These are phyloP conservation scores for Brassicogethes aeneus DNA, from an alignment of 2,888 invertebrate species.

Conservation along the genomic window DNA sequence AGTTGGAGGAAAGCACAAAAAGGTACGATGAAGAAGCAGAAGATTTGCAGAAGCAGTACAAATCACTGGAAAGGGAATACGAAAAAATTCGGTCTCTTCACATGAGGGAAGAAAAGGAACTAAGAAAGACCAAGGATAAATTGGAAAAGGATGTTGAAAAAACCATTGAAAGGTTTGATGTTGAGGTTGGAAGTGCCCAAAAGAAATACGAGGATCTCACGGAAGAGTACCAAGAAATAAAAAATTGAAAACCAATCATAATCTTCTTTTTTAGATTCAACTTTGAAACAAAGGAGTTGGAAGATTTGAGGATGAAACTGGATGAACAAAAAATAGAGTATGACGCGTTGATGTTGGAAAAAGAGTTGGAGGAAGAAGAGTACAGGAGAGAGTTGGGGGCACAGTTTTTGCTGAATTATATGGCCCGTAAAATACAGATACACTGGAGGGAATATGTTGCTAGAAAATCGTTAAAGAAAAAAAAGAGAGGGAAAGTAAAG, in stretches of 20 bases:
- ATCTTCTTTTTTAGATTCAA: too few species aligned
- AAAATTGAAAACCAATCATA: too few species aligned
- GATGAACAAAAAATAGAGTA: background rate
- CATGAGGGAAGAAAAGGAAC: constrained; percentile 44
- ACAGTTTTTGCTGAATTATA: background rate
- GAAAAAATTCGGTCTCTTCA: constrained; percentile 46
- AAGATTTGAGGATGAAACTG: background rate
- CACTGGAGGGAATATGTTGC: background rate
- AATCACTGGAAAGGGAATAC: constrained; percentile 45
- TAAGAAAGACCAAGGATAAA: too few species aligned
- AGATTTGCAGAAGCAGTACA: constrained; percentile 40
- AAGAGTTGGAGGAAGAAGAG: background rate
- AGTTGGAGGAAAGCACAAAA: constrained; percentile 42
- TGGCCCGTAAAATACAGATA: background rate
- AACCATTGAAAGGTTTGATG: too few species aligned
- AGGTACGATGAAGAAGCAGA: constrained; percentile 38
- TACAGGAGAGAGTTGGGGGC: background rate
- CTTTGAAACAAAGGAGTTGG: too few species aligned
- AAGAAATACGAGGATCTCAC: too few species aligned
- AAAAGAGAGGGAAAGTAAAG: background rate
- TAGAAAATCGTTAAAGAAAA: background rate
- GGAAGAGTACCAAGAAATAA: too few species aligned
- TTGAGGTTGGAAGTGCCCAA: too few species aligned
- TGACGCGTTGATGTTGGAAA: background rate
- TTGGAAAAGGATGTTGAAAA: too few species aligned